Percentiles rank a stretch among this genome's conserved stretches.
Conservation (phyloP, 2,888 invertebrate genomes). For the Sinopyrophorus schimmeli region DNA sequence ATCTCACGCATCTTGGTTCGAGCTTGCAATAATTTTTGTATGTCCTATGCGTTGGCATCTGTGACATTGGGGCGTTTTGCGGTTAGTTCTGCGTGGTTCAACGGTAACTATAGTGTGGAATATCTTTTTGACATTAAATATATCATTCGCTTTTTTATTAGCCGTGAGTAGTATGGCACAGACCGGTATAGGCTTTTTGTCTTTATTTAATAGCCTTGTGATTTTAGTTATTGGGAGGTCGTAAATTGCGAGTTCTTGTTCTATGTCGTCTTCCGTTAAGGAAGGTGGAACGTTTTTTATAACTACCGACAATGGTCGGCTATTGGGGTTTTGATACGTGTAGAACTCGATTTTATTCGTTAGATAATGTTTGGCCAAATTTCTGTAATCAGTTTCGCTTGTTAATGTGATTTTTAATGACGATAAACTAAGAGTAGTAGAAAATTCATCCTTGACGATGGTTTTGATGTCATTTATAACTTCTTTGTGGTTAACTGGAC, state of each 20-base stretch:
- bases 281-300: slow-evolving; percentile 15
- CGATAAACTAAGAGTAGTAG: slow-evolving; percentile 4
- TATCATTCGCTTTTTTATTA: slow-evolving; percentile 14
- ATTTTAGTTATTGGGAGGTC: slow-evolving; percentile 5
- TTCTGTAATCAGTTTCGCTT: slow-evolving; percentile 7
- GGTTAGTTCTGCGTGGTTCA: slow-evolving; percentile 8
- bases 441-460: slow-evolving; percentile 2
- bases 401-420: slow-evolving; percentile 5
- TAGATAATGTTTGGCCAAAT: slow-evolving; percentile 10
- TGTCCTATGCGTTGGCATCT: slow-evolving; percentile 4
- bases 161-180: slow-evolving; percentile 15
- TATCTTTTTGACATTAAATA: slow-evolving; percentile 3
- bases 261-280: slow-evolving; percentile 3
- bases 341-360: slow-evolving; percentile 8
- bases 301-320: slow-evolving; percentile 6
- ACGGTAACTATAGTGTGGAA: slow-evolving; percentile 3
- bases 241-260: background rate
- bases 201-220: slow-evolving; percentile 11
- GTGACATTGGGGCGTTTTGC: slow-evolving; percentile 6
- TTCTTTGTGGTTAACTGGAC: slow-evolving; percentile 4
- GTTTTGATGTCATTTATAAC: slow-evolving; percentile 7
- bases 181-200: slow-evolving; percentile 10
- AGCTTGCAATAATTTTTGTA: slow-evolving; percentile 4
- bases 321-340: slow-evolving; percentile 9
- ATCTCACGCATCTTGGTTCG: slow-evolving; percentile 7